Conservation (phyloP, 2,888 invertebrate genomes). For the Trimorus sp. region DNA sequence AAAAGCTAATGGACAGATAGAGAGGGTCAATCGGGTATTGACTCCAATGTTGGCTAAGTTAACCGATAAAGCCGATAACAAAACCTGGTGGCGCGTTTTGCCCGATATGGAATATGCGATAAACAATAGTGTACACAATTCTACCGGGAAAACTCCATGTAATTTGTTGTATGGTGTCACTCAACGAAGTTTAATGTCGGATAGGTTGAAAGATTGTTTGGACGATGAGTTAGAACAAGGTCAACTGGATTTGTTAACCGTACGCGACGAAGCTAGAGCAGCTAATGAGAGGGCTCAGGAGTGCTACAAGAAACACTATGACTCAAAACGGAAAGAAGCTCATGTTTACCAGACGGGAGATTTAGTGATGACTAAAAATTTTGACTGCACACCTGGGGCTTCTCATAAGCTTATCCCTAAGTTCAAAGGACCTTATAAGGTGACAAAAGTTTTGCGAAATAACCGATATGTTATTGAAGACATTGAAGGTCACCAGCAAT, state of each 20-base stretch:
- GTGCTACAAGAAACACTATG: constrained; percentile 69
- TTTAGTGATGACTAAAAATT: constrained; percentile 64
- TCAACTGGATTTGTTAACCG: background rate
- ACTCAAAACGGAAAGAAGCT: constrained; percentile 69
- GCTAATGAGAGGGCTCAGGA: constrained; percentile 67
- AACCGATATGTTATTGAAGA: constrained; percentile 62
- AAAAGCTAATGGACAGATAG: constrained; percentile 67
- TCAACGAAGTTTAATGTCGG: constrained; percentile 66
- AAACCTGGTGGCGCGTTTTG: constrained; percentile 50
- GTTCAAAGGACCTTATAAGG: constrained; percentile 65
- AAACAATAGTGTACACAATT: constrained; percentile 62
- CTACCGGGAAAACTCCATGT: constrained; percentile 67
- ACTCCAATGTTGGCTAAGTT: constrained; percentile 47
- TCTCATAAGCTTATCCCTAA: constrained; percentile 65
- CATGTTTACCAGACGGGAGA: constrained; percentile 58
- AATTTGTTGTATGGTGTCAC: constrained; percentile 71
- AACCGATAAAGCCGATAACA: constrained; percentile 17
- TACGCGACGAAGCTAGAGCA: constrained; percentile 28
- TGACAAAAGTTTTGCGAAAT: constrained; percentile 57
- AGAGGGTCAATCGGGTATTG: constrained; percentile 53
- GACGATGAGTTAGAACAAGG: constrained; percentile 7
- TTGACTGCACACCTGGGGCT: constrained; percentile 59
- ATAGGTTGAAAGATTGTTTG: constrained; percentile 39
- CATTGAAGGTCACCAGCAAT: constrained; percentile 56
- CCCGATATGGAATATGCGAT: constrained; percentile 53